phyloP scores from a whole-genome alignment of 1,140 invertebrate species.

The Berghia stephanieae region DNA sequence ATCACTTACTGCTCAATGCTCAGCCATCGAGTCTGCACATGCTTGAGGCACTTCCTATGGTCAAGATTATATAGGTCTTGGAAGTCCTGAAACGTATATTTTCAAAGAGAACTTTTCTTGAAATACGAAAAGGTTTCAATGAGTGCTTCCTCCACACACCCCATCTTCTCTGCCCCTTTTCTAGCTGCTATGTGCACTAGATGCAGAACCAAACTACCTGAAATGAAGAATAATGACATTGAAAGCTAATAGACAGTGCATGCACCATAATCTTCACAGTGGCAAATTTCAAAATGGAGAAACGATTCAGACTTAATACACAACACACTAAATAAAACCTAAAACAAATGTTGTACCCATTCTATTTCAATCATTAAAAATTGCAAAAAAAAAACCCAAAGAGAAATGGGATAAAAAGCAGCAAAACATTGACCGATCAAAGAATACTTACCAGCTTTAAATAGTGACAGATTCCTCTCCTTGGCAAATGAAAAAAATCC shows the following conservation, averaged over 20 bases:
- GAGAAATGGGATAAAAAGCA: slow-evolving; percentile 14
- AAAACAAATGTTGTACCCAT: too few relatives aligned
- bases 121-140: slow-evolving; percentile 43
- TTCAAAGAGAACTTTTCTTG: slow-evolving; percentile 37
- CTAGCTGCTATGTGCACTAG: slow-evolving; percentile 36
- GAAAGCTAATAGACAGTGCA: too few relatives aligned
- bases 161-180: slow-evolving; percentile 29
- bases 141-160: slow-evolving; percentile 33
- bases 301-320: neutral
- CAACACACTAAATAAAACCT: too few relatives aligned
- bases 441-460: slow-evolving; percentile 13
- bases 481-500: slow-evolving; percentile 35
- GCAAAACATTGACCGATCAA: slow-evolving; percentile 26
- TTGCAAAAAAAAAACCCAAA: neutral
- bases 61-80: slow-evolving; percentile 38
- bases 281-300: too few relatives aligned
- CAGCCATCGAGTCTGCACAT: slow-evolving; percentile 44
- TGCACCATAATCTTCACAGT: too few relatives aligned
- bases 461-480: slow-evolving; percentile 23
- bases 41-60: slow-evolving; percentile 38
- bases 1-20: slow-evolving; percentile 43
- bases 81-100: slow-evolving; percentile 18
- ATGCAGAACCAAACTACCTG: slow-evolving; percentile 25
- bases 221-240: neutral
- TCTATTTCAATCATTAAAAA: too few relatives aligned